Evolutionary conservation across 2,888 invertebrate genomes (phyloP), one percentile per base, ranked within the genome.

Genomic region (Lithophane leautieri): DNA sequence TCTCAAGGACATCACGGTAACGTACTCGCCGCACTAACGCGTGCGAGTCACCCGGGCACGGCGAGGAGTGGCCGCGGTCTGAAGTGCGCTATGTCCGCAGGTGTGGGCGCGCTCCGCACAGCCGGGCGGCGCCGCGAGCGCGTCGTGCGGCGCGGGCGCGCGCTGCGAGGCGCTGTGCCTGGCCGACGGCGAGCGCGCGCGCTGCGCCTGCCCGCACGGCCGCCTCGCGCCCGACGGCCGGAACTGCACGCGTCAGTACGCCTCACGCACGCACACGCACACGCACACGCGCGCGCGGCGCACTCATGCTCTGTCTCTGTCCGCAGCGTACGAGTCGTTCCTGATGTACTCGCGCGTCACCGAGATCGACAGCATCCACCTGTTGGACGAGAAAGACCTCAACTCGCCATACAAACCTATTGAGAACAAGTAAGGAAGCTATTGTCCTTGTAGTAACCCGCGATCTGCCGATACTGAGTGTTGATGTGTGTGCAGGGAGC

Each of bases 131-230:
- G 95, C 96, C 90, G 85, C 89, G n/a, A n/a, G n/a, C n/a, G n/a
- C n/a, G 14, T 95, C 97, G 97, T 88, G 77, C 72, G 76, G 62
- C 63, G 92, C 72, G 76, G 92, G 95, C 96, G 34, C 42, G 58
- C 70, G 97, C 47, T 99, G 98, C 94, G 97, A 97, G 86, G 98
- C 98, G 90, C 96, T 99, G 79, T 99, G 99, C 91, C 97, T 99
- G 74, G 98, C 95, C 91, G 97, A 97, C 91, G 98, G 98, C 19
- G 97, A 96, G 12, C 95, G 94, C 84, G 97, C 97, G 50, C 97
- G 97, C 78, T 99, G 98, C 94, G 98, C 97, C 56, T 99, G 99
- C 91, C 98, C 98, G 58, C 98, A 98, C 95, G 98, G 98, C 7
- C 97, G 97, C 85, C 97, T 98, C 7, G 97, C 97, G 11, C 86